Percentiles rank a stretch among this genome's conserved stretches.
Conservation (phyloP, 1,140 invertebrate species). For the Hylyphantes graminicola region DNA sequence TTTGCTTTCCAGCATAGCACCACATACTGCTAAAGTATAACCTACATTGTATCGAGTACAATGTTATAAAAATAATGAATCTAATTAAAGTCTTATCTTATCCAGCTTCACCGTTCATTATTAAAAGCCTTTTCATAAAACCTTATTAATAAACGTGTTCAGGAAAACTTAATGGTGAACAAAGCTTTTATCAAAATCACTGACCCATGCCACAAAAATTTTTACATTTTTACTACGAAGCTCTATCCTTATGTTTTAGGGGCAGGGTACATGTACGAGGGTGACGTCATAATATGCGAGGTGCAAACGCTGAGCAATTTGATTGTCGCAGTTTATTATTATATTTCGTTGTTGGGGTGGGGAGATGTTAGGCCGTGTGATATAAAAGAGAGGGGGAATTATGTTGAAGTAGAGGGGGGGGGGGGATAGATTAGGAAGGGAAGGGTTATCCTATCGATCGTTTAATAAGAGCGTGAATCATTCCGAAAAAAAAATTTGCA, state of each 20-base stretch:
- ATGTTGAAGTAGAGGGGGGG: not conserved
- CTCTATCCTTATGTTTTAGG: slow-evolving; percentile 14
- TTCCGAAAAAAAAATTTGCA: slow-evolving; percentile 55
- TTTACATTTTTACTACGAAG: no score
- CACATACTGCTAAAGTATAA: no score
- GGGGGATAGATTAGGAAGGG: slow-evolving; percentile 44
- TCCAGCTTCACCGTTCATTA: no score
- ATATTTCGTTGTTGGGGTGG: slow-evolving; percentile 44
- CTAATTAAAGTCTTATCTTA: no score
- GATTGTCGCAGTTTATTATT: slow-evolving; percentile 60
- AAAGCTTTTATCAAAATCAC: no score
- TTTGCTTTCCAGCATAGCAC: no score
- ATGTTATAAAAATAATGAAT: no score
- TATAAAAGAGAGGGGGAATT: slow-evolving; percentile 54
- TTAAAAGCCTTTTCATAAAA: no score
- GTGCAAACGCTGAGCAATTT: slow-evolving; percentile 58
- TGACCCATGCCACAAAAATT: no score
- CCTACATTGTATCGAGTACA: no score
- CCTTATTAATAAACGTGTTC: no score
- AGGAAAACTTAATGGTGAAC: no score
- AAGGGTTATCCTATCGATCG: slow-evolving; percentile 60
- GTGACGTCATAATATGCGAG: slow-evolving; percentile 51
- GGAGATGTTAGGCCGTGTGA: slow-evolving; percentile 27
- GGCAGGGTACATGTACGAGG: slow-evolving; percentile 34
- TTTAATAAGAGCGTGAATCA: slow-evolving; percentile 58